Conservation (phyloP, 2,113 vertebrate species). For the Pachycephala philippinensis region DNA sequence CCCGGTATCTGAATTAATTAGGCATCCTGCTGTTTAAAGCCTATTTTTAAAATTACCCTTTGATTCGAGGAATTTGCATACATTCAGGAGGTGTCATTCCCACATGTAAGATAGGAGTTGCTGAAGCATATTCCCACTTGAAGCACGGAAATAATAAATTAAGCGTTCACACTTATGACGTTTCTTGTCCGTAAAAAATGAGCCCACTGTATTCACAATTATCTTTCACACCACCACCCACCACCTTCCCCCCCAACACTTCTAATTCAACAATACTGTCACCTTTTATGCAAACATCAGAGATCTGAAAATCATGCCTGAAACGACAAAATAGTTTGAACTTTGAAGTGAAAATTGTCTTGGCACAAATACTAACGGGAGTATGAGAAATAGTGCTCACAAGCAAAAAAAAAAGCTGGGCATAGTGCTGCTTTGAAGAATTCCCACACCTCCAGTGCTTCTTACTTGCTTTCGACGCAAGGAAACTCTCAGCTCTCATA, state of each 20-base stretch:
- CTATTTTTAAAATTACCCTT: slow-evolving; percentile 11
- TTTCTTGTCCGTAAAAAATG: background rate
- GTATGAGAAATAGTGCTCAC: background rate
- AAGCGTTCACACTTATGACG: background rate
- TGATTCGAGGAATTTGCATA: background rate
- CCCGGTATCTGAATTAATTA: background rate
- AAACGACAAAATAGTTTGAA: slow-evolving; percentile 1
- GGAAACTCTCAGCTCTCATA: background rate
- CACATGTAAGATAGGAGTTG: background rate
- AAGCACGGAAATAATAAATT: background rate
- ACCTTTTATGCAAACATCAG: background rate
- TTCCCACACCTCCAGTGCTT: background rate
- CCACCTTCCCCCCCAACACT: background rate
- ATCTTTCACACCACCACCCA: background rate
- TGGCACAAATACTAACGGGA: background rate
- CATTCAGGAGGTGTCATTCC: background rate
- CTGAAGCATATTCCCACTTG: background rate
- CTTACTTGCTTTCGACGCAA: background rate
- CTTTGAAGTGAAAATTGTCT: slow-evolving; percentile 10
- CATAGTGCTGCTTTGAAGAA: background rate
- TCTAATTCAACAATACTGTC: background rate
- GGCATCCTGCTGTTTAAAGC: background rate
- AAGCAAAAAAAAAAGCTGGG: background rate
- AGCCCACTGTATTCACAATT: background rate
- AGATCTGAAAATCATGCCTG: background rate